Conservation (phyloP, 2,888 invertebrate species). For the Diogma glabrata region DNA sequence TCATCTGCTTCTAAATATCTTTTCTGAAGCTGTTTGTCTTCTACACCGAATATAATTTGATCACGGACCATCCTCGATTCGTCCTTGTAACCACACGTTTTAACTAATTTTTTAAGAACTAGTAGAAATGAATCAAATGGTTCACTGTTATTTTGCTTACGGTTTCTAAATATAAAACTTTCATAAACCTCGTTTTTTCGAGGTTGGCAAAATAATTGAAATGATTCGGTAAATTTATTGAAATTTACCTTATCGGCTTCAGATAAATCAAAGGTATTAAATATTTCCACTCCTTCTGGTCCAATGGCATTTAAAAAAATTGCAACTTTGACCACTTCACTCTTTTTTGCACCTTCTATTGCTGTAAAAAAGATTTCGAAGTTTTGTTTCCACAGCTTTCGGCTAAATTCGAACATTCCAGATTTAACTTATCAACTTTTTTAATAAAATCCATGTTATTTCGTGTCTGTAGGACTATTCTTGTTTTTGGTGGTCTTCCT, state of each 20-base stretch:
- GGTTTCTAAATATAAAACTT: too few species aligned
- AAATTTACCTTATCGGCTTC: background rate
- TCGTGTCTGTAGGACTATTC: too few species aligned
- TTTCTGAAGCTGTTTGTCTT: background rate
- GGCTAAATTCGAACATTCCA: background rate
- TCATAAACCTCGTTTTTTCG: too few species aligned
- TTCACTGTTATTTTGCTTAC: background rate
- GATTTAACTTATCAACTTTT: background rate
- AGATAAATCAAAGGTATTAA: background rate
- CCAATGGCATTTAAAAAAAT: too few species aligned
- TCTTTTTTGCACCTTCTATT: background rate
- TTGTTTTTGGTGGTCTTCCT: too few species aligned
- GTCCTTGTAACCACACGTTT: too few species aligned
- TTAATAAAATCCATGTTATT: background rate
- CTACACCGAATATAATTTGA: background rate
- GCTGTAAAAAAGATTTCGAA: background rate
- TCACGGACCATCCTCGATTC: background rate
- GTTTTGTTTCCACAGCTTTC: background rate
- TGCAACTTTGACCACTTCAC: background rate
- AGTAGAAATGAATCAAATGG: background rate
- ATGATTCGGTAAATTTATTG: background rate
- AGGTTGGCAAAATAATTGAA: background rate
- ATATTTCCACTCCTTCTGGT: background rate
- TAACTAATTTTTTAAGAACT: background rate
- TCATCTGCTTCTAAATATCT: too few species aligned